phyloP scores from a whole-genome alignment of 2,888 invertebrate species.

The Trissolcus japonicus region DNA sequence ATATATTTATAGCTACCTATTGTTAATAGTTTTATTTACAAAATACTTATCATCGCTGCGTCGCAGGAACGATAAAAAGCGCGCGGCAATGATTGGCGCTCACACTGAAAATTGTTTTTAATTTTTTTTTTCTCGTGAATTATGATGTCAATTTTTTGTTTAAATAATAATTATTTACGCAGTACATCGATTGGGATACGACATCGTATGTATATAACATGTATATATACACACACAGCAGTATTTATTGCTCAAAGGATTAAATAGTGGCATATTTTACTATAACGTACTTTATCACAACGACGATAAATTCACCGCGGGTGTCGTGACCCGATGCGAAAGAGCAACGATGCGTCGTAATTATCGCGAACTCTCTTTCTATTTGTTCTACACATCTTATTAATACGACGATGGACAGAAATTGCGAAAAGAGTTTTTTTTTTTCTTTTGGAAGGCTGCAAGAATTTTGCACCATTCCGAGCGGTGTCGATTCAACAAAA shows the following conservation, averaged over 20 bases:
- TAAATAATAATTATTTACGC: slow-evolving; percentile 63
- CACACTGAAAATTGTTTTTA: slow-evolving; percentile 4
- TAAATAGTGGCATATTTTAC: slow-evolving; percentile 72
- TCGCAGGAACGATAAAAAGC: slow-evolving; percentile 53
- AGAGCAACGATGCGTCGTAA: slow-evolving; percentile 59
- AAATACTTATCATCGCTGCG: slow-evolving; percentile 50
- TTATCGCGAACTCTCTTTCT: slow-evolving; percentile 55
- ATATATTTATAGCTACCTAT: slow-evolving; percentile 49
- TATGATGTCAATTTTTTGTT: slow-evolving; percentile 27
- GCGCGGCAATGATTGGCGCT: slow-evolving; percentile 26
- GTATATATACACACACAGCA: slow-evolving; percentile 70
- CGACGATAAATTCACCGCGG: slow-evolving; percentile 72
- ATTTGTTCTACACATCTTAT: slow-evolving; percentile 47
- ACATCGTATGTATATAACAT: slow-evolving; percentile 61
- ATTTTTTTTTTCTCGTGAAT: slow-evolving; percentile 13
- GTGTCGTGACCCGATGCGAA: slow-evolving; percentile 64
- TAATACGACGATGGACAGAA: slow-evolving; percentile 51
- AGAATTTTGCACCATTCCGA: slow-evolving; percentile 27
- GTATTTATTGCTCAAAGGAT: slow-evolving; percentile 74
- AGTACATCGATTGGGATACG: slow-evolving; percentile 71
- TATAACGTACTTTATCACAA: slow-evolving; percentile 75
- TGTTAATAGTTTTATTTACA: slow-evolving; percentile 53
- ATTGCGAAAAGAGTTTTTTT: slow-evolving; percentile 35
- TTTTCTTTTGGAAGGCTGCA: slow-evolving; percentile 14
- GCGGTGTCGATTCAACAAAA: slow-evolving; percentile 17